Conservation (phyloP, 2,113 vertebrate species). For the Ornithorhynchus anatinus region DNA sequence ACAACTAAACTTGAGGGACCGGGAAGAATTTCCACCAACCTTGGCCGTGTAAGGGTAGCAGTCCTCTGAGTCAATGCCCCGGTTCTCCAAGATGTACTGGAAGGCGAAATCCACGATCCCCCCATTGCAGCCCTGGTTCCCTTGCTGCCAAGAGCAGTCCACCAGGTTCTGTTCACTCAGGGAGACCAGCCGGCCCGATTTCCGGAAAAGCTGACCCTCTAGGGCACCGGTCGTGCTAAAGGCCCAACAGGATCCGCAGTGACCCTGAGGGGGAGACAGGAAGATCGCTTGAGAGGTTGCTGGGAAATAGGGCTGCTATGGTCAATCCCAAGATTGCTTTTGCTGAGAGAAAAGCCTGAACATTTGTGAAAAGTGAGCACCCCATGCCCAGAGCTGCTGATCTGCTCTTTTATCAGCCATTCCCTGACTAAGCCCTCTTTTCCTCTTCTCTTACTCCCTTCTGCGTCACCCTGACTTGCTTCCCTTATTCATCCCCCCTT, state of each 20-base stretch:
- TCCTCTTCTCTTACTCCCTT: not conserved
- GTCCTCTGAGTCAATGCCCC: conserved; percentile 35
- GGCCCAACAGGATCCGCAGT: conserved; percentile 53
- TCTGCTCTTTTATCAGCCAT: not conserved
- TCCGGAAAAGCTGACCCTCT: conserved; percentile 48
- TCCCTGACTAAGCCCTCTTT: not conserved
- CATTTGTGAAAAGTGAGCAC: too few species aligned
- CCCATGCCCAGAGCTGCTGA: not conserved
- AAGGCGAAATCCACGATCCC: conserved; percentile 34
- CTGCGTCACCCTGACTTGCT: too few species aligned
- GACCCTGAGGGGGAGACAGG: not conserved
- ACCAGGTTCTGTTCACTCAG: conserved; percentile 45
- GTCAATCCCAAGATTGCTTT: not conserved
- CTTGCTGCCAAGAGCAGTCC: conserved; percentile 46
- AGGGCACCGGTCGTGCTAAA: conserved; percentile 58
- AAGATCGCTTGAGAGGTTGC: not conserved
- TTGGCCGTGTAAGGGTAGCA: conserved; percentile 46
- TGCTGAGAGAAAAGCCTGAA: not conserved
- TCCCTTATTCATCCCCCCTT: too few species aligned
- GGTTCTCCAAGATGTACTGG: conserved; percentile 37
- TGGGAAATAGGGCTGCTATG: not conserved
- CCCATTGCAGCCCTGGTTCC: conserved; percentile 3
- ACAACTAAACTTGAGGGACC: too few species aligned
- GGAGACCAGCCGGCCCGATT: not conserved
- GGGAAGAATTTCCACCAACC: not conserved